Percentiles rank a stretch among this genome's conserved stretches.
Conservation (phyloP, 37 sponge, comb jelly and placozoan species). For the Lycopodina hypogea region DNA sequence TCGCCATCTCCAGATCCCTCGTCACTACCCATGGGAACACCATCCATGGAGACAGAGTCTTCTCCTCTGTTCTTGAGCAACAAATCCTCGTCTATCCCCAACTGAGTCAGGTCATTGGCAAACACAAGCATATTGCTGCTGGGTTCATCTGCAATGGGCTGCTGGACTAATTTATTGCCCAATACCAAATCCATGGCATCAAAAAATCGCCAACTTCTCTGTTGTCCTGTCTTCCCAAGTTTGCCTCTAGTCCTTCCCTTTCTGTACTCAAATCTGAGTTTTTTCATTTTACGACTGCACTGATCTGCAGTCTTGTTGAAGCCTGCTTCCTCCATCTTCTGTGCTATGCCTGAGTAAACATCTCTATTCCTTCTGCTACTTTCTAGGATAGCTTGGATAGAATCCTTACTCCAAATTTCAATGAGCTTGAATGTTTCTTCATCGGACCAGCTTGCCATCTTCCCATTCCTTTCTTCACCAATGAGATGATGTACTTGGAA, state of each 20-base stretch:
- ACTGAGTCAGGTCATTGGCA: neutral
- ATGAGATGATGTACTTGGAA: neutral
- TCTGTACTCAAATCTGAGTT: neutral
- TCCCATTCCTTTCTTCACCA: neutral
- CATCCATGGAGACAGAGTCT: no score
- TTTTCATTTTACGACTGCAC: neutral
- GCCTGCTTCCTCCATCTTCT: neutral
- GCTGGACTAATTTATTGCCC: neutral
- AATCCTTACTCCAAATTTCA: neutral
- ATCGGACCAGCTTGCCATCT: neutral
- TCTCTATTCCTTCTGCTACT: neutral
- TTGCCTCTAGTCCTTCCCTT: neutral
- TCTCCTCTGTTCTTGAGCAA: no score
- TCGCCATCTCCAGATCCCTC: no score
- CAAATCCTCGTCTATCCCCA: neutral
- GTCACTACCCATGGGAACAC: no score
- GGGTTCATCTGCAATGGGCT: neutral
- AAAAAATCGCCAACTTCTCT: neutral
- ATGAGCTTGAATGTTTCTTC: constrained; percentile 4
- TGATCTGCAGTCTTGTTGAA: neutral
- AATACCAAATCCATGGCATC: neutral
- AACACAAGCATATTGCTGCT: neutral
- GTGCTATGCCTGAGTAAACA: neutral
- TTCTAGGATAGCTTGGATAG: neutral
- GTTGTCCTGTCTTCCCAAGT: neutral